phyloP scores from a whole-genome alignment of 1,140 invertebrate genomes.

The Hyles euphorbiae region DNA sequence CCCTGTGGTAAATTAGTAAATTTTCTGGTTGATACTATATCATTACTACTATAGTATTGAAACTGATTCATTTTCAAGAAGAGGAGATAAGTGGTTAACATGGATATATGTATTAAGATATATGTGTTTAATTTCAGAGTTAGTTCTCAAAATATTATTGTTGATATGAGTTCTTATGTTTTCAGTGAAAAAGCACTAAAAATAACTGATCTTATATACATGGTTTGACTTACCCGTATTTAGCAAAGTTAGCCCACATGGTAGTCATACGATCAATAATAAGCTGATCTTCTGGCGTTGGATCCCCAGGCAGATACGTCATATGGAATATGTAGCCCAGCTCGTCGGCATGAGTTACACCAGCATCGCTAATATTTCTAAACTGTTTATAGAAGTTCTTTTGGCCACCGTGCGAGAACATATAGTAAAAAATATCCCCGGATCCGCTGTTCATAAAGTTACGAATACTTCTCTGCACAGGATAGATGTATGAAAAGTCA shows the following conservation, averaged over 20 bases:
- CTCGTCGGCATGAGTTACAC: slow-evolving; percentile 32
- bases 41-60: too few relatives aligned
- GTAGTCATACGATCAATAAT: slow-evolving; percentile 38
- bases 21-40: too few relatives aligned
- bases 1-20: too few relatives aligned
- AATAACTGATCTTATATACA: too few relatives aligned
- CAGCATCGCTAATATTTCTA: slow-evolving; percentile 17
- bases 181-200: too few relatives aligned
- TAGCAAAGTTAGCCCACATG: slow-evolving; percentile 45
- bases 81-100: too few relatives aligned
- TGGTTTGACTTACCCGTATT: slow-evolving; percentile 29
- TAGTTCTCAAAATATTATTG: too few relatives aligned
- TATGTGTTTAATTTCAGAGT: too few relatives aligned
- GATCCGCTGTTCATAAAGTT: slow-evolving; percentile 30
- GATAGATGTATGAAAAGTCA: slow-evolving; percentile 33
- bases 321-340: slow-evolving; percentile 34
- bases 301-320: slow-evolving; percentile 4
- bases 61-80: too few relatives aligned
- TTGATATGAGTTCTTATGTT: too few relatives aligned
- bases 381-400: slow-evolving; percentile 20
- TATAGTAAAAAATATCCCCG: slow-evolving; percentile 29
- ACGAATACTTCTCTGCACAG: slow-evolving; percentile 28
- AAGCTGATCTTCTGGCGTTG: slow-evolving; percentile 24
- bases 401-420: slow-evolving; percentile 35
- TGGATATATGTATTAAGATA: too few relatives aligned